Evolutionary conservation across 2,797 vertebrate species (phyloP).

Genomic region (Parambassis ranga): DNA sequence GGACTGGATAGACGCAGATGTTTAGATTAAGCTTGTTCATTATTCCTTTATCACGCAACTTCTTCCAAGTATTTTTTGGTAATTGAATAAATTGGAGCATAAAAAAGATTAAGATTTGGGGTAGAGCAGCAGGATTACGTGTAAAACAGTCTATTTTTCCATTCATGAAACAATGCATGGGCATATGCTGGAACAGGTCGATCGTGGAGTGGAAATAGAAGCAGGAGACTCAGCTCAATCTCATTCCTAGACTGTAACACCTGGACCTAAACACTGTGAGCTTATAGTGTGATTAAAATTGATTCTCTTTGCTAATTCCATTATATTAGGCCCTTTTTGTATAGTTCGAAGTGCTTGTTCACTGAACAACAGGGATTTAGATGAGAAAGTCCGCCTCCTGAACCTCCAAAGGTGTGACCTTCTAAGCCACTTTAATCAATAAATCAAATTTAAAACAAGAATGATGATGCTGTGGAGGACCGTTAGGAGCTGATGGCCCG

Average conservation of each 20-base stretch:
- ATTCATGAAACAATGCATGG: constrained; percentile 43
- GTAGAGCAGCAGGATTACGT: constrained; percentile 47
- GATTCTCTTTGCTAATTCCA: no score
- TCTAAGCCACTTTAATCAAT: constrained; percentile 55
- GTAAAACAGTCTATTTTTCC: constrained; percentile 22
- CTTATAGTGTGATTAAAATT: no score
- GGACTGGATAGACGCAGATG: constrained; percentile 60
- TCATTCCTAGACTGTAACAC: background rate
- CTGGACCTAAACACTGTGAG: background rate
- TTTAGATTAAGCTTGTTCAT: constrained; percentile 66
- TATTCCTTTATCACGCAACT: constrained; percentile 57
- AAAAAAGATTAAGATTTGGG: constrained; percentile 53
- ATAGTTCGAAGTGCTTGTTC: constrained; percentile 1
- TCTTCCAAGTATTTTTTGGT: constrained; percentile 63
- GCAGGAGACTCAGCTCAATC: background rate
- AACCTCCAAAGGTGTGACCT: constrained; percentile 44
- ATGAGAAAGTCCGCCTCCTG: constrained; percentile 29
- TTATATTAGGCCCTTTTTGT: no score
- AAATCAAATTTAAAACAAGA: constrained; percentile 64
- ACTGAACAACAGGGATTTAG: constrained; percentile 30
- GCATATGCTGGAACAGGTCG: constrained; percentile 15
- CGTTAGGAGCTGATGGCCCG: constrained; percentile 16
- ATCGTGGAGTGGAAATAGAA: constrained; percentile 4
- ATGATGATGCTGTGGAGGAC: constrained; percentile 41
- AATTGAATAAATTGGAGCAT: constrained; percentile 64